Conservation (phyloP, 2,797 vertebrate genomes). For the Intellagama lesueurii region DNA sequence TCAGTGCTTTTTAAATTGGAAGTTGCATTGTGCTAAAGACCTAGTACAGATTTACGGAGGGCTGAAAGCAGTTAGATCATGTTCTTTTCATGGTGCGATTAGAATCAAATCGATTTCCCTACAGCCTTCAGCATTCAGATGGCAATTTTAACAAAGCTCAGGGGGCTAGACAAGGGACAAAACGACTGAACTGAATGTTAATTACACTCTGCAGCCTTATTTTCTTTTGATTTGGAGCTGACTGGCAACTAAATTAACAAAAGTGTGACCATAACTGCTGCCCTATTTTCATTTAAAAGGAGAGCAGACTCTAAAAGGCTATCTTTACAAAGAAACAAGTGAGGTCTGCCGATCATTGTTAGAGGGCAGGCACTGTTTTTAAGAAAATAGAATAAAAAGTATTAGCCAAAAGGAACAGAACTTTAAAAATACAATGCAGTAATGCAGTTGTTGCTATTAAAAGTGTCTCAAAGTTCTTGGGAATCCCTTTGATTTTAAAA, state of each 20-base stretch:
- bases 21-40: conserved; percentile 95
- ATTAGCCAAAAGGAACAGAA: conserved; percentile 66
- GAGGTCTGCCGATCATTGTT: conserved; percentile 84
- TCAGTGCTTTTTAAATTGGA: conserved; percentile 99
- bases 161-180: conserved; percentile 89
- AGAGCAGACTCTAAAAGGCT: conserved; percentile 86
- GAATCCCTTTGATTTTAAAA: conserved; percentile 67
- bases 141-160: conserved; percentile 93
- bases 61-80: conserved; percentile 99
- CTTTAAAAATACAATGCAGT: conserved; percentile 69
- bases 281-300: conserved; percentile 88
- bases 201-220: conserved; percentile 94
- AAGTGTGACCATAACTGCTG: conserved; percentile 89
- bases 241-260: conserved; percentile 89
- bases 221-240: conserved; percentile 90
- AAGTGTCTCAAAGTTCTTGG: conserved; percentile 56
- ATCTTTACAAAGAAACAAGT: conserved; percentile 86
- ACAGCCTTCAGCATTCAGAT: conserved; percentile 93
- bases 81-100: conserved; percentile 99
- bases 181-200: conserved; percentile 99
- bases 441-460: conserved; percentile 67
- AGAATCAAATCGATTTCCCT: conserved; percentile 99
- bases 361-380: conserved; percentile 83
- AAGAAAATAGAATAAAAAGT: conserved; percentile 73
- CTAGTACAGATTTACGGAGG: conserved; percentile 97